phyloP scores from a whole-genome alignment of 2,797 vertebrate genomes.

The Chelon labrosus region DNA sequence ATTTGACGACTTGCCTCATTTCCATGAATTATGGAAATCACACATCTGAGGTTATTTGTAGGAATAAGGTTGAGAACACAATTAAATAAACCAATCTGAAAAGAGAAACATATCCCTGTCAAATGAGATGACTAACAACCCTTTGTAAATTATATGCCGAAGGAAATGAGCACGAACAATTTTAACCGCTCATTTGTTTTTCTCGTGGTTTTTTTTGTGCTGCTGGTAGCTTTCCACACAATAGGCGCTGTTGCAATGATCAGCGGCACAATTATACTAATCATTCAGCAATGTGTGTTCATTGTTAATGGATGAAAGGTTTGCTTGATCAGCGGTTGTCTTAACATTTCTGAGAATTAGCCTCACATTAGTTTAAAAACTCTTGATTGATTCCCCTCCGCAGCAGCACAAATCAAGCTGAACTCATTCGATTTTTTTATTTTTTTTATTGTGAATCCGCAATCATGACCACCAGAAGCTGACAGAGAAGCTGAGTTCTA shows the following conservation, averaged over 20 bases:
- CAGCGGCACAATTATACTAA: constrained; percentile 62
- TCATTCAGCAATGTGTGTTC: constrained; percentile 57
- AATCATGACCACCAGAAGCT: constrained; percentile 98
- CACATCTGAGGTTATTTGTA: constrained; percentile 66
- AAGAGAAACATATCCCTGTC: constrained; percentile 58
- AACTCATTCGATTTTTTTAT: background rate
- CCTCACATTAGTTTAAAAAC: constrained; percentile 42
- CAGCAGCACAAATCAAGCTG: constrained; percentile 15
- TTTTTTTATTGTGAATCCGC: background rate
- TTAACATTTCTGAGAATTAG: constrained; percentile 58
- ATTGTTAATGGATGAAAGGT: constrained; percentile 62
- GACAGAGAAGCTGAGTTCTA: constrained; percentile 96
- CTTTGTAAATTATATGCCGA: constrained; percentile 56
- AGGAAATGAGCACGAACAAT: constrained; percentile 60
- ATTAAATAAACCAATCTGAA: constrained; percentile 75
- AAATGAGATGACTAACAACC: constrained; percentile 70
- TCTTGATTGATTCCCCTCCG: constrained; percentile 27
- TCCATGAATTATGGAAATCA: constrained; percentile 77
- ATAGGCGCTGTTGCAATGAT: constrained; percentile 57
- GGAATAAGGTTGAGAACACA: constrained; percentile 69
- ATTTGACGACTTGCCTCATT: constrained; percentile 71
- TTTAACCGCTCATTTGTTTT: constrained; percentile 56
- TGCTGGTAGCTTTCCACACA: constrained; percentile 54
- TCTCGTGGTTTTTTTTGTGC: constrained; percentile 14
- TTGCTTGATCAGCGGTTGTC: constrained; percentile 49